Conservation (phyloP, 1,140 invertebrate species). For the Drosophila sturtevanti region DNA sequence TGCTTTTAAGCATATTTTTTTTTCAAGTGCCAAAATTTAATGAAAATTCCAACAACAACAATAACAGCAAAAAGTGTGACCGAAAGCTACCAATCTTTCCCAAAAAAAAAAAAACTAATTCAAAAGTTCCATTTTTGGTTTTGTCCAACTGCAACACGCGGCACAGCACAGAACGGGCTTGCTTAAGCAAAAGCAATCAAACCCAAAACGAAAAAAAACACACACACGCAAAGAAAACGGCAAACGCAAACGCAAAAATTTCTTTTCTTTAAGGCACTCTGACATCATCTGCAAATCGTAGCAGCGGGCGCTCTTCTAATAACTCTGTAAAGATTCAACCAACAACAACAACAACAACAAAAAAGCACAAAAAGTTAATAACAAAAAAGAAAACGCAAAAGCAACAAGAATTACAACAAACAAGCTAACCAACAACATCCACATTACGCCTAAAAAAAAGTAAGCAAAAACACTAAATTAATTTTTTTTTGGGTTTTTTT, state of each 20-base stretch:
- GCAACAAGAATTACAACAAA: constrained; percentile 29
- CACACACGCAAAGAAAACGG: constrained; percentile 12
- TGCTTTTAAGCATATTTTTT: constrained; percentile 34
- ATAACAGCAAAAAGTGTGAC: neutral
- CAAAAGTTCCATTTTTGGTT: constrained; percentile 6
- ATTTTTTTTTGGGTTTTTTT: constrained; percentile 21
- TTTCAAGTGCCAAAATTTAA: constrained; percentile 28
- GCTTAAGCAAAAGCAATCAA: constrained; percentile 35
- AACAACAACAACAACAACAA: constrained; percentile 30
- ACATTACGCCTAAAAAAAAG: constrained; percentile 7
- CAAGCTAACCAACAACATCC: neutral
- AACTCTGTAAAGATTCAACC: constrained; percentile 4
- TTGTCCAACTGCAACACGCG: constrained; percentile 22
- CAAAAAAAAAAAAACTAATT: constrained; percentile 19
- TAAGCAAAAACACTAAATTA: constrained; percentile 25
- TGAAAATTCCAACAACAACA: constrained; percentile 5
- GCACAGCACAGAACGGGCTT: neutral
- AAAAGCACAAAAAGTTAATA: constrained; percentile 45
- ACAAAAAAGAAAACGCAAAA: constrained; percentile 34
- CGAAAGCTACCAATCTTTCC: constrained; percentile 14
- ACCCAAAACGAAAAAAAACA: constrained; percentile 20
- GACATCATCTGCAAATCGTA: constrained; percentile 66
- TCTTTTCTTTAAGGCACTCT: constrained; percentile 60
- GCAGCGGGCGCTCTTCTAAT: constrained; percentile 29
- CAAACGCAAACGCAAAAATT: constrained; percentile 29